A percentile compares a stretch with the other conserved stretches of the same genome.
These are phyloP conservation scores for Trichopoda pennipes DNA, from an alignment of 2,888 invertebrate species.

Conservation along the genomic window DNA sequence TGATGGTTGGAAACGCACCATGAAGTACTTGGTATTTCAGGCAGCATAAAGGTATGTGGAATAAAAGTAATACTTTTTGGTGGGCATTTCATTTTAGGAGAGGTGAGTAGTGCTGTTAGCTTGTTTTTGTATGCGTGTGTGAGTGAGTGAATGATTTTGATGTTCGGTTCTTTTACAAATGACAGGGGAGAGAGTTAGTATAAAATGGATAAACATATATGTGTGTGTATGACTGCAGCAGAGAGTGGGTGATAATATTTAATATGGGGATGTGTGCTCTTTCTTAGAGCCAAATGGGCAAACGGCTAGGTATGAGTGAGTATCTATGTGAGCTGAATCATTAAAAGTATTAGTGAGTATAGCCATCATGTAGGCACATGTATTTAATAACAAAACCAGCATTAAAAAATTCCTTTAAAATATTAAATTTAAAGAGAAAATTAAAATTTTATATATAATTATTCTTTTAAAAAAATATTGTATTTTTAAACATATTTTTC, in stretches of 20 bases:
- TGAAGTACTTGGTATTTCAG: slow-evolving; percentile 72
- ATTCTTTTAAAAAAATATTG: background rate
- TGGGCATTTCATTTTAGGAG: slow-evolving; percentile 57
- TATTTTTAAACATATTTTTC: background rate
- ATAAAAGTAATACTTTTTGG: slow-evolving; percentile 74
- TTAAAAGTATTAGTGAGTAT: slow-evolving; percentile 24
- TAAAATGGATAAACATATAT: background rate
- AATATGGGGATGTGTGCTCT: slow-evolving; percentile 36
- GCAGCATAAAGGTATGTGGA: slow-evolving; percentile 43
- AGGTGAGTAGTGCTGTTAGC: slow-evolving; percentile 70
- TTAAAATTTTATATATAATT: background rate
- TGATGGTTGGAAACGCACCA: slow-evolving; percentile 74
- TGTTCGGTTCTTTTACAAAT: slow-evolving; percentile 63
- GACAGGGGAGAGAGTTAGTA: slow-evolving; percentile 53
- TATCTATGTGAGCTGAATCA: slow-evolving; percentile 52
- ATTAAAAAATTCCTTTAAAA: slow-evolving; percentile 43
- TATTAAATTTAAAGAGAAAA: slow-evolving; percentile 1
- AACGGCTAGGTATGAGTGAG: slow-evolving; percentile 39
- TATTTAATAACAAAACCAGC: slow-evolving; percentile 10
- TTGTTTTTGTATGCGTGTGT: slow-evolving; percentile 60
- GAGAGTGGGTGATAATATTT: slow-evolving; percentile 51
- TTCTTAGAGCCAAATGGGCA: slow-evolving; percentile 8
- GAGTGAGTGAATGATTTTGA: slow-evolving; percentile 62
- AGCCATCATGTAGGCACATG: slow-evolving; percentile 23
- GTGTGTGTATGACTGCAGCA: slow-evolving; percentile 21